A percentile compares a stretch with the other conserved stretches of the same genome.
Conservation (phyloP, 2,797 vertebrate genomes). For the Diplodus sargus region DNA sequence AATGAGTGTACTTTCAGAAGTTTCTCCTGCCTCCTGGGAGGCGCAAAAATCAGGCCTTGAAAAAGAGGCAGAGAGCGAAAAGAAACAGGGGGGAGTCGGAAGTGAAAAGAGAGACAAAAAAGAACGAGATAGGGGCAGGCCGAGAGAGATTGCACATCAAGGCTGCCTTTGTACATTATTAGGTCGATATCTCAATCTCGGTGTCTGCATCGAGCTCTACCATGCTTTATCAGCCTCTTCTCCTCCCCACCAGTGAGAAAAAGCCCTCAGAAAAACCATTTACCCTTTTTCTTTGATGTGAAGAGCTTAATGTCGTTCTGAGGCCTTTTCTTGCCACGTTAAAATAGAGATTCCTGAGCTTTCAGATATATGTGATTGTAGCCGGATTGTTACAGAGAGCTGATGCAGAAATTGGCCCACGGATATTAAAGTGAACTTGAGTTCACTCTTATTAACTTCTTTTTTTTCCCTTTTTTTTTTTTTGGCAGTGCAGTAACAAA, state of each 20-base stretch:
- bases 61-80: constrained; percentile 23
- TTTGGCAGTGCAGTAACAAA: constrained; percentile 30
- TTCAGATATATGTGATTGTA: constrained; percentile 56
- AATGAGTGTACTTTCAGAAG: constrained; percentile 59
- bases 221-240: constrained; percentile 62
- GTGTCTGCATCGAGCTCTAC: constrained; percentile 51
- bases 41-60: constrained; percentile 33
- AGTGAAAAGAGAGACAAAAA: constrained; percentile 47
- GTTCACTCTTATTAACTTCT: constrained; percentile 37
- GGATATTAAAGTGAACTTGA: constrained; percentile 50
- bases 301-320: constrained; percentile 60
- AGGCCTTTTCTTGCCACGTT: constrained; percentile 57
- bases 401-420: constrained; percentile 48
- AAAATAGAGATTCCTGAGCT: constrained; percentile 64
- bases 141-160: constrained; percentile 59
- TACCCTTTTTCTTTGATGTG: constrained; percentile 72
- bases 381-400: constrained; percentile 54
- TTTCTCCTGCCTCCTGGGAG: constrained; percentile 57
- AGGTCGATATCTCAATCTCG: constrained; percentile 65
- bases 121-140: constrained; percentile 26
- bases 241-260: constrained; percentile 40
- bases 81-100: constrained; percentile 14
- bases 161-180: constrained; percentile 69
- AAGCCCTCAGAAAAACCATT: constrained; percentile 66
- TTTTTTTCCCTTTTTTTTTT: constrained; percentile 16